These are phyloP conservation scores for Taenaris catops DNA, from an alignment of 2,888 invertebrate genomes.

Conservation along the genomic window DNA sequence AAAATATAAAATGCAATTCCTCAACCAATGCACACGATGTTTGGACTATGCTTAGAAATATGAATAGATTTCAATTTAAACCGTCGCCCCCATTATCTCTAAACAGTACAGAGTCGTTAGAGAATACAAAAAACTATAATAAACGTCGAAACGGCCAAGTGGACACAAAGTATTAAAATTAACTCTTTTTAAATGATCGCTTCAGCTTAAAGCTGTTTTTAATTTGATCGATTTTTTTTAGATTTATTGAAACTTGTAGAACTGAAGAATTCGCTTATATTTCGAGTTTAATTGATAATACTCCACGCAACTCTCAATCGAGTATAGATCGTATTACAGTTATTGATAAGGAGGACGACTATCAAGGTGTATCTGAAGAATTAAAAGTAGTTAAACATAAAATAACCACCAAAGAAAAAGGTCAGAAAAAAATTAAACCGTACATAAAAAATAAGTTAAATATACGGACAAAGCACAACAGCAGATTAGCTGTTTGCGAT, in stretches of 20 bases:
- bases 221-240: constrained; percentile 30
- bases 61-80: constrained; percentile 54
- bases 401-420: neutral
- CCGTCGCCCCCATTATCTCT: constrained; percentile 54
- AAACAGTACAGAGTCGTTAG: constrained; percentile 36
- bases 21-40: constrained; percentile 40
- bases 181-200: neutral
- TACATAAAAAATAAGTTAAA: neutral
- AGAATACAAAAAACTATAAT: constrained; percentile 32
- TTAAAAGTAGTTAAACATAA: constrained; percentile 2
- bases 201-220: neutral
- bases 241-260: constrained; percentile 50
- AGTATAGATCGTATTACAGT: constrained; percentile 62
- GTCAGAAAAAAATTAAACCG: neutral
- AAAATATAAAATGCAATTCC: constrained; percentile 1
- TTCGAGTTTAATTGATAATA: constrained; percentile 45
- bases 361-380: constrained; percentile 19
- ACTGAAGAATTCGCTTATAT: constrained; percentile 60
- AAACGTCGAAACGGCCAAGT: constrained; percentile 34
- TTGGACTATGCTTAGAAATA: constrained; percentile 58
- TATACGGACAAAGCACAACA: neutral
- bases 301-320: constrained; percentile 38
- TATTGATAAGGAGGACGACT: constrained; percentile 45
- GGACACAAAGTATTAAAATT: constrained; percentile 39
- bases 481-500: neutral